Conservation (phyloP, 2,113 vertebrate genomes). For the Gallinago paraguaiae region DNA sequence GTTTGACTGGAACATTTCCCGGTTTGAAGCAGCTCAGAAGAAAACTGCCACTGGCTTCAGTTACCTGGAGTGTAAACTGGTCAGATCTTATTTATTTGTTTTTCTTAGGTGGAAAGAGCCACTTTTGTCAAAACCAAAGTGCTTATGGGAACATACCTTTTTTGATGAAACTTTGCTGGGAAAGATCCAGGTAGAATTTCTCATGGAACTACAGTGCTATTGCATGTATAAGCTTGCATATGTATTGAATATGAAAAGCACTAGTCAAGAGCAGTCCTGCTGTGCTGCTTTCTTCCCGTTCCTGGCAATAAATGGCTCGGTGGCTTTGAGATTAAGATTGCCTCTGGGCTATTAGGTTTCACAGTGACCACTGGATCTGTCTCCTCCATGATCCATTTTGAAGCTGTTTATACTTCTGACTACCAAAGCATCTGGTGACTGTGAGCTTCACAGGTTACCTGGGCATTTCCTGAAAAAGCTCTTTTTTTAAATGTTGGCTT, state of each 20-base stretch:
- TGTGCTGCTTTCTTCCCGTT: background rate
- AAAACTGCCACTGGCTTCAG: background rate
- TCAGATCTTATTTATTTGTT: background rate
- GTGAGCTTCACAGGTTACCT: background rate
- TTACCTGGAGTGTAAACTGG: background rate
- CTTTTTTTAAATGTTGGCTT: background rate
- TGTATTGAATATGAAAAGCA: background rate
- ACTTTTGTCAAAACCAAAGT: background rate
- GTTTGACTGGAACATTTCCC: background rate
- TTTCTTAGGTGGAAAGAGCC: background rate
- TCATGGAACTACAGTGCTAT: background rate
- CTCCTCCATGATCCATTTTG: background rate
- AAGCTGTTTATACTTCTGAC: background rate
- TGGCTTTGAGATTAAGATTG: background rate
- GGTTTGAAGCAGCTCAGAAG: background rate
- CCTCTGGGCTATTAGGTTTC: background rate
- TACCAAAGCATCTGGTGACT: background rate
- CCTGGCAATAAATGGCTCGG: background rate
- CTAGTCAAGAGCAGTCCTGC: background rate
- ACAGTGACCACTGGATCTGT: background rate
- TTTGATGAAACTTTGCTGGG: background rate
- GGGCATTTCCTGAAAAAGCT: background rate
- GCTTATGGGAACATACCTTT: background rate
- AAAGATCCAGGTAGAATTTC: background rate
- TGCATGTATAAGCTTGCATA: background rate